Percentiles rank a stretch among this genome's conserved stretches.
Evolutionary conservation across 1,140 invertebrate genomes (phyloP).

Genomic region (Sinonovacula constricta): DNA sequence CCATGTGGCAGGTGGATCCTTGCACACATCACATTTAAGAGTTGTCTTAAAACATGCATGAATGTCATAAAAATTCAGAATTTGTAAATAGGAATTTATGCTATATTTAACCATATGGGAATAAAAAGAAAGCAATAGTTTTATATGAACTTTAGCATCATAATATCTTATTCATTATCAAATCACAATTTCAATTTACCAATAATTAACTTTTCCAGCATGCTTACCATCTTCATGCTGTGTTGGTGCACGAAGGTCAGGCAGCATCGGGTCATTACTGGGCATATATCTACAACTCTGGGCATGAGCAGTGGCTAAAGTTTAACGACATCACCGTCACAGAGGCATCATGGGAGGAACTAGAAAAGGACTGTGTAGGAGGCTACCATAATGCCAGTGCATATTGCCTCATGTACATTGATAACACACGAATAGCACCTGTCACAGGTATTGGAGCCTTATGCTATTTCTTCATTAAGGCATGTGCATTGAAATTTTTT

Average conservation of each 20-base stretch:
- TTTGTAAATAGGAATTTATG: no score
- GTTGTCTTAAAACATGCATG: no score
- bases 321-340: constrained; percentile 81
- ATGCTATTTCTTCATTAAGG: neutral
- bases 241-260: constrained; percentile 81
- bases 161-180: neutral
- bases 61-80: no score
- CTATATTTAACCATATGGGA: no score
- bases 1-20: no score
- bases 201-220: constrained; percentile 59
- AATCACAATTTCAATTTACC: constrained; percentile 4
- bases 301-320: constrained; percentile 76
- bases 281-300: constrained; percentile 79
- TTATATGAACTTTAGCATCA: constrained; percentile 22
- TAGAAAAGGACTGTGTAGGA: constrained; percentile 80
- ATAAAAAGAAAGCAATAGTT: neutral
- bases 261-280: constrained; percentile 81
- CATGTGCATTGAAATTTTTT: neutral
- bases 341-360: constrained; percentile 79
- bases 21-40: no score
- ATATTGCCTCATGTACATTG: constrained; percentile 81
- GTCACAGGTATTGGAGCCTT: constrained; percentile 49
- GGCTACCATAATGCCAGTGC: constrained; percentile 80
- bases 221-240: constrained; percentile 80
- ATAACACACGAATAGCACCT: constrained; percentile 64